Evolutionary conservation across 2,888 invertebrate genomes (phyloP).

Genomic region (Hirtodrosophila trivittata): DNA sequence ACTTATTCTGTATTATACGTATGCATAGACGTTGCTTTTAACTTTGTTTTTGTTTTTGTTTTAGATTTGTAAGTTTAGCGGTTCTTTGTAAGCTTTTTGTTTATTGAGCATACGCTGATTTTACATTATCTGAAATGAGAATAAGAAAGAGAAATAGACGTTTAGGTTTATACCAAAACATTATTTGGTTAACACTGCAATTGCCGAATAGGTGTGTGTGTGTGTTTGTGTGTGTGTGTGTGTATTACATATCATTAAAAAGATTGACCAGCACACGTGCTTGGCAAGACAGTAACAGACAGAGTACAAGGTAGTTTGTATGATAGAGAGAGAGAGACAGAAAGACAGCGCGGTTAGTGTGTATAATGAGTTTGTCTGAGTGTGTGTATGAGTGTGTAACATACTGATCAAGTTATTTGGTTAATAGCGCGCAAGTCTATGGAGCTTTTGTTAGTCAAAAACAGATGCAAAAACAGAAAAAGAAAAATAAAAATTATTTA

Average conservation of each 20-base stretch:
- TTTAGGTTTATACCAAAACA: constrained; percentile 75
- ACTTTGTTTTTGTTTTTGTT: constrained; percentile 21
- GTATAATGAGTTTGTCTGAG: constrained; percentile 1
- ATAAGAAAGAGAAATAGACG: constrained; percentile 77
- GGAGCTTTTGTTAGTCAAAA: constrained; percentile 43
- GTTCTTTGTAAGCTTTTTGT: constrained; percentile 32
- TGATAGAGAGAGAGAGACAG: constrained; percentile 26
- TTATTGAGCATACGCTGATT: constrained; percentile 79
- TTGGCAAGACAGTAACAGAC: constrained; percentile 22
- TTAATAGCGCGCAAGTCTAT: constrained; percentile 66
- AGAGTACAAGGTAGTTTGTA: not conserved
- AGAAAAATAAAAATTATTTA: not conserved
- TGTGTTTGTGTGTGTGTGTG: constrained; percentile 33
- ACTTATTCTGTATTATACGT: not conserved
- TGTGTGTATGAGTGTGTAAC: constrained; percentile 7
- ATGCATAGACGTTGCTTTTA: constrained; percentile 35
- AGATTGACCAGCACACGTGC: constrained; percentile 15
- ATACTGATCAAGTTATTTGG: constrained; percentile 17
- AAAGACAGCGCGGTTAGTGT: constrained; percentile 25
- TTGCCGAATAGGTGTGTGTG: constrained; percentile 7
- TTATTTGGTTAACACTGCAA: constrained; percentile 28
- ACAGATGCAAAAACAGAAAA: not conserved
- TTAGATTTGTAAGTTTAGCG: constrained; percentile 43
- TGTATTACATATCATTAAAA: constrained; percentile 8
- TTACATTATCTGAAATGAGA: constrained; percentile 83